These are phyloP conservation scores for Heteromyza rotundicornis DNA, from an alignment of 2,888 invertebrate species.

Conservation along the genomic window DNA sequence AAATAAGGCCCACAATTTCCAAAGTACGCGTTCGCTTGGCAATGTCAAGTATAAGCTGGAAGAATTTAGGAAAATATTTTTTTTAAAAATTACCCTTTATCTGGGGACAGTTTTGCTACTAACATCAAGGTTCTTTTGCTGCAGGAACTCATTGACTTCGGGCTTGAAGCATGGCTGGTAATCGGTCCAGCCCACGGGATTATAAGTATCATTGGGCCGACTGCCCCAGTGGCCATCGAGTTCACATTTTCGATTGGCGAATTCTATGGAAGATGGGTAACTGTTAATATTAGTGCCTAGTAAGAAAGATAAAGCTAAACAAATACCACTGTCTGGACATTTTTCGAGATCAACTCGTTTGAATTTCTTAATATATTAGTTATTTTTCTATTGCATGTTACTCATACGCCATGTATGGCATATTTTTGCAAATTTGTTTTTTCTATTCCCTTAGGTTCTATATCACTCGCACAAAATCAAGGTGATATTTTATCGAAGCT, in stretches of 20 bases:
- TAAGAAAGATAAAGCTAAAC: too few species aligned
- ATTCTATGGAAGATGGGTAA: too few species aligned
- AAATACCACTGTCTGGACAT: too few species aligned
- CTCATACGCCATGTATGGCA: too few species aligned
- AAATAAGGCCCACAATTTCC: constrained; percentile 83
- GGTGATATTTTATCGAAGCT: too few species aligned
- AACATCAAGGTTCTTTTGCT: constrained; percentile 63
- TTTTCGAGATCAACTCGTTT: too few species aligned
- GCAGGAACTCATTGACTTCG: constrained; percentile 71
- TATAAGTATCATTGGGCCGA: constrained; percentile 59
- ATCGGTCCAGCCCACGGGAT: constrained; percentile 77
- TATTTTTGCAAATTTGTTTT: too few species aligned
- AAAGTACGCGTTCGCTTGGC: constrained; percentile 75
- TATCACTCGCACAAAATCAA: too few species aligned
- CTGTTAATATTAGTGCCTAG: too few species aligned
- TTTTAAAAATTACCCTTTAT: neutral
- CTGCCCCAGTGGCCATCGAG: constrained; percentile 75
- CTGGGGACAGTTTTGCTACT: constrained; percentile 15
- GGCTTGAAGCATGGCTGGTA: constrained; percentile 80
- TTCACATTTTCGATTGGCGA: constrained; percentile 74
- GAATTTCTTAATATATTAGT: too few species aligned
- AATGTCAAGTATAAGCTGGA: constrained; percentile 71
- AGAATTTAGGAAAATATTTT: neutral
- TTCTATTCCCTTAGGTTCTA: too few species aligned
- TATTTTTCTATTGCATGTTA: too few species aligned